Percentiles rank a stretch among this genome's conserved stretches.
These are phyloP conservation scores for Muricea muricata DNA, from an alignment of 92 coral and sea anemone species.

Conservation along the genomic window DNA sequence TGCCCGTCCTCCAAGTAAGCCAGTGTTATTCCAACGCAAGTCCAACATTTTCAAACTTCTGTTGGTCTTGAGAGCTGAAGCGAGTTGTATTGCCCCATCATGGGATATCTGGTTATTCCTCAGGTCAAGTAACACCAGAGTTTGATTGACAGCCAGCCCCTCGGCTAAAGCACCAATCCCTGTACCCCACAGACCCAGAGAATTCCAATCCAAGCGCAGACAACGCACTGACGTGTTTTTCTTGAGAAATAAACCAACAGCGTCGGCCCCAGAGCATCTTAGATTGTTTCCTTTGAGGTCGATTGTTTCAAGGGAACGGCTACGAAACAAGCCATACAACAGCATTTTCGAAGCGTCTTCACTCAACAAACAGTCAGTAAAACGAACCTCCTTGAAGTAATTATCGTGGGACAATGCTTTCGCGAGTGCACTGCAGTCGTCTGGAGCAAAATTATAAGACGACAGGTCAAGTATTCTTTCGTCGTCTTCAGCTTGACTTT, in stretches of 20 bases:
- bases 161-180: constrained; percentile 87
- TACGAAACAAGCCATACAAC: constrained; percentile 81
- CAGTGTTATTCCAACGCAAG: constrained; percentile 95
- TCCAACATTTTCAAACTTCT: constrained; percentile 76
- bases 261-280: constrained; percentile 93
- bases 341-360: constrained; percentile 95
- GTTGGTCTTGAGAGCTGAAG: constrained; percentile 80
- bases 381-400: constrained; percentile 79
- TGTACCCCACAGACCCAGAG: constrained; percentile 96
- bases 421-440: constrained; percentile 92
- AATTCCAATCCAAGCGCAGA: constrained; percentile 92
- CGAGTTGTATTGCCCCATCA: constrained; percentile 89
- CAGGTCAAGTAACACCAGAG: constrained; percentile 80
- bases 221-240: constrained; percentile 78
- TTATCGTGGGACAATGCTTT: constrained; percentile 75
- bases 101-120: constrained; percentile 97
- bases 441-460: constrained; percentile 90
- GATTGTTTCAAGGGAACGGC: constrained; percentile 74
- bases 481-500: constrained; percentile 42
- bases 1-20: constrained; percentile 94
- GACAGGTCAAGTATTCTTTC: constrained; percentile 79
- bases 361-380: constrained; percentile 92
- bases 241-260: constrained; percentile 90
- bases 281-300: constrained; percentile 96
- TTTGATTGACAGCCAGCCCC: constrained; percentile 91